Conservation (phyloP, 2,797 vertebrate genomes). For the Galago senegalensis region DNA sequence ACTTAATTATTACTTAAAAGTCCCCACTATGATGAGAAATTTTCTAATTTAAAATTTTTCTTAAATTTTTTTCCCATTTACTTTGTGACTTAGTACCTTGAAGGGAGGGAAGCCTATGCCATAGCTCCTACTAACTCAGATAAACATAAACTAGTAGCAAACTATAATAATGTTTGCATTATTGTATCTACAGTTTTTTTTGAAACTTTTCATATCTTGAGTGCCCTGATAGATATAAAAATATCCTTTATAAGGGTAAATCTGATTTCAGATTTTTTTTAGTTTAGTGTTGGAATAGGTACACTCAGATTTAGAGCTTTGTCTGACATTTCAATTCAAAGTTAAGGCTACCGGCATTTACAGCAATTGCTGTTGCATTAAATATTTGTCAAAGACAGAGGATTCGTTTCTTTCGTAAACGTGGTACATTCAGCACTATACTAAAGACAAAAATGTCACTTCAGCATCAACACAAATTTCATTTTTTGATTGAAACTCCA, state of each 20-base stretch:
- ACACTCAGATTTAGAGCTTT: conserved; percentile 36
- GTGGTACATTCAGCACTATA: conserved; percentile 65
- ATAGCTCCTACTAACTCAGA: conserved; percentile 61
- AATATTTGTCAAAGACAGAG: conserved; percentile 84
- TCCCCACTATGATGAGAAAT: not conserved
- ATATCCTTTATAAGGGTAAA: conserved; percentile 63
- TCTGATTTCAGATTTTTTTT: conserved; percentile 75
- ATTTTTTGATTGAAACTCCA: conserved; percentile 82
- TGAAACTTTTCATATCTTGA: not conserved
- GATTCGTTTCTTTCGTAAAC: conserved; percentile 72
- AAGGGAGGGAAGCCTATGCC: not conserved
- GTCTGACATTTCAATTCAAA: conserved; percentile 87
- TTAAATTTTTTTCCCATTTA: conserved; percentile 62
- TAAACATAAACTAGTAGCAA: conserved; percentile 51
- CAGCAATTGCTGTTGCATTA: conserved; percentile 83
- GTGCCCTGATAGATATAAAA: conserved; percentile 77
- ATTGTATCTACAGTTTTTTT: conserved; percentile 23
- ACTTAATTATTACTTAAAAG: not conserved
- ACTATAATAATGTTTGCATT: not conserved
- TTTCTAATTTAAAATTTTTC: conserved; percentile 45
- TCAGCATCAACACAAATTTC: conserved; percentile 76
- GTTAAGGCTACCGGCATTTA: conserved; percentile 79
- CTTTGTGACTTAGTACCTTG: not conserved
- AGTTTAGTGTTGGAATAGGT: conserved; percentile 69
- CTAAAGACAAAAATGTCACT: conserved; percentile 81